phyloP scores from a whole-genome alignment of 30 jellyfish, hydroid and myxozoan species.

The Aurelia aurita region DNA sequence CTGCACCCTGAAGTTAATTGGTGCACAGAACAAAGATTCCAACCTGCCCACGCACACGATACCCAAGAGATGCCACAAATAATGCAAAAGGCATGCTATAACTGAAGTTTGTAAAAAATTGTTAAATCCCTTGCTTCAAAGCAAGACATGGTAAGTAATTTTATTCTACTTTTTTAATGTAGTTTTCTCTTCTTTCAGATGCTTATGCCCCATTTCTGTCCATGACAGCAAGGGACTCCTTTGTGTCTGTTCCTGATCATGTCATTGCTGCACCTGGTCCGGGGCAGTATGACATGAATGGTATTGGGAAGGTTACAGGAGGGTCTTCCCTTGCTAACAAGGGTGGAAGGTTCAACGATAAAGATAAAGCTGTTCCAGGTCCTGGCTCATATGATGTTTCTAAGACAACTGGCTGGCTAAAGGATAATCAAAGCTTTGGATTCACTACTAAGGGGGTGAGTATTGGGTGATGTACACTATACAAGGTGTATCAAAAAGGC shows the following conservation, averaged over 20 bases:
- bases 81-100: too few species aligned
- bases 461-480: neutral
- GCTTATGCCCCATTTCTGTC: constrained; percentile 94
- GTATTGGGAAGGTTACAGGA: constrained; percentile 56
- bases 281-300: constrained; percentile 77
- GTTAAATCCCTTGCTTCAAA: too few species aligned
- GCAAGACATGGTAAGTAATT: too few species aligned
- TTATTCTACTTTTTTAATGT: neutral
- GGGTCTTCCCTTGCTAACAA: constrained; percentile 84
- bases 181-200: constrained; percentile 43
- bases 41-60: too few species aligned
- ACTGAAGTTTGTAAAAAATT: too few species aligned
- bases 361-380: constrained; percentile 70
- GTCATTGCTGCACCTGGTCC: constrained; percentile 93
- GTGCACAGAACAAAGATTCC: too few species aligned
- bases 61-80: too few species aligned
- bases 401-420: constrained; percentile 40
- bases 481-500: too few species aligned
- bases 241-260: constrained; percentile 72
- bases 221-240: constrained; percentile 82
- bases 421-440: constrained; percentile 19
- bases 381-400: constrained; percentile 89
- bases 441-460: constrained; percentile 15
- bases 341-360: constrained; percentile 59
- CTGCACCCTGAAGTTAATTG: too few species aligned